Evolutionary conservation across 2,888 invertebrate genomes (phyloP).

Genomic region (Dione juno): DNA sequence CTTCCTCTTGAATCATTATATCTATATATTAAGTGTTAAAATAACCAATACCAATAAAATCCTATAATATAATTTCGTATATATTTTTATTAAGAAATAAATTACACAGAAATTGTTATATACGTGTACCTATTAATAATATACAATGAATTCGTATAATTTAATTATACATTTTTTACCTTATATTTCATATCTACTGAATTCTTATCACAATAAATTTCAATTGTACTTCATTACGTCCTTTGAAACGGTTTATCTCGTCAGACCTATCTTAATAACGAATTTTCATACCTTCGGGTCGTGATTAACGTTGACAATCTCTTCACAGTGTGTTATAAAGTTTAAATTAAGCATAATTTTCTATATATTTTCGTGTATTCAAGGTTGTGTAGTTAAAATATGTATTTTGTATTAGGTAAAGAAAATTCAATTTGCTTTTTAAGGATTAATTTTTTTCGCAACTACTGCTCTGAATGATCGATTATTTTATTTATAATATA

Average conservation of each 20-base stretch:
- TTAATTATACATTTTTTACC: neutral
- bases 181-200: slow-evolving; percentile 5
- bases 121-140: neutral
- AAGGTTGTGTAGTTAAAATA: neutral
- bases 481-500: neutral
- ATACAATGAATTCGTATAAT: neutral
- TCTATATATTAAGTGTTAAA: no score
- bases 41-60: no score
- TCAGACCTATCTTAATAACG: slow-evolving; percentile 23
- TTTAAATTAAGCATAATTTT: slow-evolving; percentile 12
- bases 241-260: slow-evolving; percentile 16
- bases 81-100: no score
- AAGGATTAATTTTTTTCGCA: no score
- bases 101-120: no score
- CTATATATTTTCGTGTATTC: slow-evolving; percentile 1
- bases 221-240: slow-evolving; percentile 11
- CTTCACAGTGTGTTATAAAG: slow-evolving; percentile 13
- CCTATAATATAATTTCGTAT: no score
- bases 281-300: slow-evolving; percentile 22
- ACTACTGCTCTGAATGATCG: no score
- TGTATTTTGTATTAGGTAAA: no score
- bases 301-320: slow-evolving; percentile 26
- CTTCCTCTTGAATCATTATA: no score
- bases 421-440: no score
- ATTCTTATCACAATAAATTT: slow-evolving; percentile 20